These are phyloP conservation scores for Marisa cornuarietis DNA, from an alignment of 1,140 invertebrate genomes.

Conservation along the genomic window DNA sequence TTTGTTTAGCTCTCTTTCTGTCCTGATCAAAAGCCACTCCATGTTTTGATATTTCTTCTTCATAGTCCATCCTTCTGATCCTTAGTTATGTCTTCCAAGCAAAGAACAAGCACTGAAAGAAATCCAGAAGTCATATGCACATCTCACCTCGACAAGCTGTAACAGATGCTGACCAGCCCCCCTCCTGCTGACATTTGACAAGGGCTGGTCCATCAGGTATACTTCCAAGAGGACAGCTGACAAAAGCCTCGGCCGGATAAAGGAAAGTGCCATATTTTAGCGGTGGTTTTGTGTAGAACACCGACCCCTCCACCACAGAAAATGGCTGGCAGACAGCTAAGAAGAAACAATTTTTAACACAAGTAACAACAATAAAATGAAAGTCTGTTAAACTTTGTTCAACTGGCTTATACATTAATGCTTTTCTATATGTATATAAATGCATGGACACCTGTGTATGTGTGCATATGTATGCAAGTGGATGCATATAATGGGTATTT, in stretches of 20 bases:
- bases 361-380: too few relatives aligned
- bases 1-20: neutral
- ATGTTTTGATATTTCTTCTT: too few relatives aligned
- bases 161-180: slow-evolving; percentile 37
- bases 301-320: slow-evolving; percentile 24
- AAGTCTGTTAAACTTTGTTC: too few relatives aligned
- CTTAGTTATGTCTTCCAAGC: too few relatives aligned
- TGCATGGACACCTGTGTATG: neutral
- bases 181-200: slow-evolving; percentile 31
- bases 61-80: too few relatives aligned
- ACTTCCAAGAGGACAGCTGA: slow-evolving; percentile 28
- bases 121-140: too few relatives aligned
- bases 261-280: slow-evolving; percentile 32
- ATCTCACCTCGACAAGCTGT: slow-evolving; percentile 31
- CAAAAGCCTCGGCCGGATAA: slow-evolving; percentile 30
- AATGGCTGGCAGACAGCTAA: slow-evolving; percentile 35
- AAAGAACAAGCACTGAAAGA: too few relatives aligned
- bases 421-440: too few relatives aligned
- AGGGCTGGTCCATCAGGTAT: slow-evolving; percentile 27
- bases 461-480: neutral
- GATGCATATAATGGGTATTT: neutral
- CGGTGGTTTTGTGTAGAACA: slow-evolving; percentile 26
- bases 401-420: too few relatives aligned
- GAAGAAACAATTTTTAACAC: neutral
- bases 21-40: neutral